phyloP scores from a whole-genome alignment of 2,797 vertebrate genomes.

The Morelia viridis region DNA sequence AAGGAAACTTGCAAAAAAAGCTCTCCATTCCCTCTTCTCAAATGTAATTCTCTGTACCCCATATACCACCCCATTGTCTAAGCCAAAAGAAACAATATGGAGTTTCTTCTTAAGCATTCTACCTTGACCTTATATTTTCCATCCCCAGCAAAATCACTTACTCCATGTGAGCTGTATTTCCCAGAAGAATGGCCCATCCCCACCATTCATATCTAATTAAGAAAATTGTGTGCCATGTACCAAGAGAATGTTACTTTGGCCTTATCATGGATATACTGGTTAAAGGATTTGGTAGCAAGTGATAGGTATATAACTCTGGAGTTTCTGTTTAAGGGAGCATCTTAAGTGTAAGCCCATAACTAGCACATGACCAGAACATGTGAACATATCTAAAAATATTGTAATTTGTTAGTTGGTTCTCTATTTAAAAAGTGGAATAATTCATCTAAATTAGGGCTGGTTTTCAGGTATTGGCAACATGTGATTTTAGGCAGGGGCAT shows the following conservation, averaged over 20 bases:
- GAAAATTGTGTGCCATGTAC: neutral
- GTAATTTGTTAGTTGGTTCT: neutral
- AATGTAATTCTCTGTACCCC: neutral
- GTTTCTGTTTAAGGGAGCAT: neutral
- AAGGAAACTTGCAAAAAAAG: neutral
- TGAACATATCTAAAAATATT: neutral
- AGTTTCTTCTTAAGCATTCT: neutral
- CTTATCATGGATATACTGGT: neutral
- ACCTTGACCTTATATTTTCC: neutral
- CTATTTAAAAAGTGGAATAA: neutral
- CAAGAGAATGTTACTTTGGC: neutral
- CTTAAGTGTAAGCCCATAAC: too few species aligned
- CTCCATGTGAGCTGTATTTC: neutral
- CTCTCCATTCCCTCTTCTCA: neutral
- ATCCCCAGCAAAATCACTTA: neutral
- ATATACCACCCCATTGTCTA: neutral
- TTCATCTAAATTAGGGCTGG: neutral
- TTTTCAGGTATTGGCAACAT: neutral
- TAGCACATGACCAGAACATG: neutral
- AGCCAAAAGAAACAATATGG: neutral
- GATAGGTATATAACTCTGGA: neutral
- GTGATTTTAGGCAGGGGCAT: neutral
- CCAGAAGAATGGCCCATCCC: neutral
- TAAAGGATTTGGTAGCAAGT: neutral
- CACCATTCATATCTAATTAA: neutral